These are phyloP conservation scores for Neodon shergylaensis DNA, from an alignment of 2,113 vertebrate species.

Conservation along the genomic window DNA sequence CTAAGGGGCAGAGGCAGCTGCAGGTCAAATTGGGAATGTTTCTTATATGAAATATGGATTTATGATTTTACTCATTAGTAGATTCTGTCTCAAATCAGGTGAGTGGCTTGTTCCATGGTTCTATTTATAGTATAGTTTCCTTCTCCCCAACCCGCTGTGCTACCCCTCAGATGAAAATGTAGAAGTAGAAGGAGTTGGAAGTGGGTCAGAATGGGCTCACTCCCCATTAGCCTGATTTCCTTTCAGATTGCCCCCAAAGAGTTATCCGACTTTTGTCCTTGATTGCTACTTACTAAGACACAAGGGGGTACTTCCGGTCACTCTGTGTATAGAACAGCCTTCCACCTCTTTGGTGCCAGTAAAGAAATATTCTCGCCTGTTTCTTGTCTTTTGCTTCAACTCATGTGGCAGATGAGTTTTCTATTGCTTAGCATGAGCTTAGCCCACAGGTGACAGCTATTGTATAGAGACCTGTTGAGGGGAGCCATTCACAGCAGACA, in stretches of 20 bases:
- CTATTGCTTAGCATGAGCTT: not conserved
- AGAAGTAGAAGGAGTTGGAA: not conserved
- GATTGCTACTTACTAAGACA: not conserved
- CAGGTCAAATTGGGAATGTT: not conserved
- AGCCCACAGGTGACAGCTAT: not conserved
- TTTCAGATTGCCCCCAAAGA: not conserved
- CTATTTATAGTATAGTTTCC: not conserved
- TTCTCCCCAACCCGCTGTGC: not conserved
- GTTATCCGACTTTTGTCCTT: not conserved
- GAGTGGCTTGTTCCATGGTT: not conserved
- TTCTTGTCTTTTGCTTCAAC: not conserved
- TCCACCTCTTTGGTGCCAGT: too few species aligned
- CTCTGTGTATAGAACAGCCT: not conserved
- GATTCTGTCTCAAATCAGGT: not conserved
- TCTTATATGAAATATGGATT: not conserved
- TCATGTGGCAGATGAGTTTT: not conserved
- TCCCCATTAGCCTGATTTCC: not conserved
- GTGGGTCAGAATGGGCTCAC: not conserved
- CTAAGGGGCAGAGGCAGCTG: not conserved
- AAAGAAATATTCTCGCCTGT: too few species aligned
- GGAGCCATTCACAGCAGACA: rapidly evolving
- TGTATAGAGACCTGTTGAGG: too few species aligned
- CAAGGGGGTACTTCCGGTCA: not conserved
- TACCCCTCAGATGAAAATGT: not conserved
- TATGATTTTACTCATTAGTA: not conserved